Evolutionary conservation across 37 sponge, comb jelly and placozoan genomes (phyloP).

Genomic region (Beroe ovata): DNA sequence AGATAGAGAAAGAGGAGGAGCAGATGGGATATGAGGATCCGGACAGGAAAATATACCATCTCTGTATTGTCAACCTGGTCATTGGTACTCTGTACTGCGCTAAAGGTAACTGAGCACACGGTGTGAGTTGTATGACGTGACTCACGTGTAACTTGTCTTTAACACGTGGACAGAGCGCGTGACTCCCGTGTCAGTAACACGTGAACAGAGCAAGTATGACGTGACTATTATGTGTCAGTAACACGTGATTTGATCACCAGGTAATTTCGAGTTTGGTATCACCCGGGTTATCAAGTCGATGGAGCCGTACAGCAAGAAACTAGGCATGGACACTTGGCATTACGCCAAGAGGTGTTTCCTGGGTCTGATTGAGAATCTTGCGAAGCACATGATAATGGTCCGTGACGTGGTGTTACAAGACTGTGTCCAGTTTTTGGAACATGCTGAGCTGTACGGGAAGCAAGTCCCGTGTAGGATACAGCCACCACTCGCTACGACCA

Average conservation of each 20-base stretch:
- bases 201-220: too few relatives aligned
- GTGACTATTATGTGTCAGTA: too few relatives aligned
- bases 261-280: conserved; percentile 98
- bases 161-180: too few relatives aligned
- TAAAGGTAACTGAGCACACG: conserved; percentile 34
- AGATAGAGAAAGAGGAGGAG: conserved; percentile 99
- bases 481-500: conserved; percentile 10
- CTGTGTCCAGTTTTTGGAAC: conserved; percentile 87
- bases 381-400: conserved; percentile 94
- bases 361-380: conserved; percentile 93
- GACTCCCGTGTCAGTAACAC: too few relatives aligned
- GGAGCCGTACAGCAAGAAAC: conserved; percentile 96
- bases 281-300: conserved; percentile 91
- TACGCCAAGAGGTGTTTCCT: conserved; percentile 94
- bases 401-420: conserved; percentile 85
- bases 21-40: conserved; percentile 92
- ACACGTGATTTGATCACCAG: too few relatives aligned
- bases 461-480: conserved; percentile 31
- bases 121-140: too few relatives aligned
- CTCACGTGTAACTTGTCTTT: too few relatives aligned
- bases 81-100: conserved; percentile 76
- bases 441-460: conserved; percentile 79
- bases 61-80: conserved; percentile 97
- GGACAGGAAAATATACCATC: conserved; percentile 90
- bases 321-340: conserved; percentile 99